Evolutionary conservation across 2,797 vertebrate genomes (phyloP).

Genomic region (Sebastes alutus): DNA sequence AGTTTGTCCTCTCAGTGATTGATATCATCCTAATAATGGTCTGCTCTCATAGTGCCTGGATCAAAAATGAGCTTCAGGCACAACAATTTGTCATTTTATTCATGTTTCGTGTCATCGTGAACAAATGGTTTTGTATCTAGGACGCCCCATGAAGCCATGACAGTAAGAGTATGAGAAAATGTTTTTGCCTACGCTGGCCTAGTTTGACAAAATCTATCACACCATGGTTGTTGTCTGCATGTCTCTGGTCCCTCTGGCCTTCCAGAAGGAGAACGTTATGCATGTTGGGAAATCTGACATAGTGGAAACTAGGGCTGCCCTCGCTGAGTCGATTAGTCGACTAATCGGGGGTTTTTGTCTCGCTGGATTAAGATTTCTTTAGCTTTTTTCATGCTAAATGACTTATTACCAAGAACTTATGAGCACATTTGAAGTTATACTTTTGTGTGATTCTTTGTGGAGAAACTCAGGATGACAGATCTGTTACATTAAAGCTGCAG

Average conservation of each 20-base stretch:
- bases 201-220: background rate
- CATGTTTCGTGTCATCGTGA: background rate
- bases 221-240: background rate
- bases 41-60: background rate
- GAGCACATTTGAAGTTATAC: too few relatives aligned
- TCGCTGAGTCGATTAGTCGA: too few relatives aligned
- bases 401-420: too few relatives aligned
- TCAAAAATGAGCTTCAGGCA: background rate
- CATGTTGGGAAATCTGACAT: background rate
- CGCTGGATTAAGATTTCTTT: too few relatives aligned
- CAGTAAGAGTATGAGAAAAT: background rate
- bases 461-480: too few relatives aligned
- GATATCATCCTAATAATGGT: background rate
- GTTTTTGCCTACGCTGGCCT: background rate
- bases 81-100: background rate
- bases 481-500: too few relatives aligned
- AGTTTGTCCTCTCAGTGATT: background rate
- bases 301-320: background rate
- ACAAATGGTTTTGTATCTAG: background rate
- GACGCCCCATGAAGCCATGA: background rate
- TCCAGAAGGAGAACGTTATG: background rate
- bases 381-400: too few relatives aligned
- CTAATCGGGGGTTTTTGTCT: rapidly evolving
- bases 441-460: too few relatives aligned
- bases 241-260: background rate